A percentile compares a stretch with the other conserved stretches of the same genome.
Conservation (phyloP, 2,888 invertebrate species). For the Camptogramma bilineatum region DNA sequence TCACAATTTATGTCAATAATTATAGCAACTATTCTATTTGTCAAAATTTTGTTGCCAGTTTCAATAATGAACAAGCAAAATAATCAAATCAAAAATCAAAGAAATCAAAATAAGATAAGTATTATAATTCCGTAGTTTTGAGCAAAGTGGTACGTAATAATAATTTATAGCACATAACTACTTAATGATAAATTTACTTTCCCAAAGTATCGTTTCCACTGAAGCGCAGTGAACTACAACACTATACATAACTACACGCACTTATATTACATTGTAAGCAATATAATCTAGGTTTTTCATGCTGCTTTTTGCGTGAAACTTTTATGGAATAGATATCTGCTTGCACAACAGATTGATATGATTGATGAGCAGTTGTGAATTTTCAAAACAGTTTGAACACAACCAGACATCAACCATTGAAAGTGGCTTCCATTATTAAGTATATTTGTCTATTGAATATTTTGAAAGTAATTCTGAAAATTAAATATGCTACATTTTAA, state of each 20-base stretch:
- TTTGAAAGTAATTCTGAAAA: neutral
- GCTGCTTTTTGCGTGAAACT: slow-evolving; percentile 4
- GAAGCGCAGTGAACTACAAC: slow-evolving; percentile 13
- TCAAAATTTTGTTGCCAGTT: neutral
- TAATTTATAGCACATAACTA: neutral
- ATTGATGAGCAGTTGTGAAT: neutral
- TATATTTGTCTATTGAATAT: neutral
- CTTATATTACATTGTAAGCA: neutral
- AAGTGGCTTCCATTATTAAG: neutral
- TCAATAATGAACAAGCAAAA: neutral
- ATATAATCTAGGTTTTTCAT: slow-evolving; percentile 13
- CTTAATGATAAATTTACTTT: neutral
- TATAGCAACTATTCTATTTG: neutral
- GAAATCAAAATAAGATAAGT: neutral
- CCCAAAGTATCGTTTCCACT: slow-evolving; percentile 11
- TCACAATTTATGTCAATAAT: neutral
- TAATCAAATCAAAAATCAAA: neutral
- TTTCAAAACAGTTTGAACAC: too few species aligned
- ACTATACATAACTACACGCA: slow-evolving; percentile 8
- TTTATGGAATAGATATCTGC: neutral
- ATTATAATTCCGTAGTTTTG: neutral
- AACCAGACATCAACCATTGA: neutral
- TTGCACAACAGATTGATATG: neutral
- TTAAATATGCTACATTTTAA: too few species aligned
- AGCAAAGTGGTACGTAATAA: neutral